Percentiles rank a stretch among this genome's conserved stretches.
These are phyloP conservation scores for Drosophila ambigua DNA, from an alignment of 1,140 invertebrate genomes.

Conservation along the genomic window DNA sequence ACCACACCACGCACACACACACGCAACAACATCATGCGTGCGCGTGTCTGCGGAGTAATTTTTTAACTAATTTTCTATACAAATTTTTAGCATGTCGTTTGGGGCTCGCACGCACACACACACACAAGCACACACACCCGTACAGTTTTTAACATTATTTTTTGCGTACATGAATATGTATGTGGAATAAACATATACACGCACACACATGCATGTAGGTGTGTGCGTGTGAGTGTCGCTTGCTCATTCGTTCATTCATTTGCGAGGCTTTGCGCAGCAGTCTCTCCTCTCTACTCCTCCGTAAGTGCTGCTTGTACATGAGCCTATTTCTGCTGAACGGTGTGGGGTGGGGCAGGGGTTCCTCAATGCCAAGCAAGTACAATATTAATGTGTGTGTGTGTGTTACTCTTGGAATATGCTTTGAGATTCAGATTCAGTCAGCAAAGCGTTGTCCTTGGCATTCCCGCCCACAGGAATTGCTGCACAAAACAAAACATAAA, in stretches of 20 bases:
- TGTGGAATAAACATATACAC: conserved; percentile 6
- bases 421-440: not conserved
- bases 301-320: conserved; percentile 7
- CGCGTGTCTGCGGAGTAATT: conserved; percentile 80
- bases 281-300: not conserved
- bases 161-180: conserved; percentile 39
- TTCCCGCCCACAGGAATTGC: no score
- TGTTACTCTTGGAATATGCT: not conserved
- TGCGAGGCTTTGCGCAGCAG: conserved; percentile 20
- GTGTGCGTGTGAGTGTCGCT: conserved; percentile 28
- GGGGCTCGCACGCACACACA: conserved; percentile 30
- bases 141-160: conserved; percentile 22
- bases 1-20: conserved; percentile 3
- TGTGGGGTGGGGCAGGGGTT: no score
- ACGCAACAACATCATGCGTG: conserved; percentile 48
- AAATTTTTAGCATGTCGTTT: conserved; percentile 81
- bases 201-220: conserved; percentile 4
- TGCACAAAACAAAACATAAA: no score
- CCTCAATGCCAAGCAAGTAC: no score
- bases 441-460: no score
- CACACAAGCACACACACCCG: no score
- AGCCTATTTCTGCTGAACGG: conserved; percentile 4
- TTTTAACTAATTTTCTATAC: conserved; percentile 84
- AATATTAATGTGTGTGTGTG: conserved; percentile 3
- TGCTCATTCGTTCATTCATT: conserved; percentile 39